These are phyloP conservation scores for Bubo scandiacus DNA, from an alignment of 2,113 vertebrate species.

Conservation along the genomic window DNA sequence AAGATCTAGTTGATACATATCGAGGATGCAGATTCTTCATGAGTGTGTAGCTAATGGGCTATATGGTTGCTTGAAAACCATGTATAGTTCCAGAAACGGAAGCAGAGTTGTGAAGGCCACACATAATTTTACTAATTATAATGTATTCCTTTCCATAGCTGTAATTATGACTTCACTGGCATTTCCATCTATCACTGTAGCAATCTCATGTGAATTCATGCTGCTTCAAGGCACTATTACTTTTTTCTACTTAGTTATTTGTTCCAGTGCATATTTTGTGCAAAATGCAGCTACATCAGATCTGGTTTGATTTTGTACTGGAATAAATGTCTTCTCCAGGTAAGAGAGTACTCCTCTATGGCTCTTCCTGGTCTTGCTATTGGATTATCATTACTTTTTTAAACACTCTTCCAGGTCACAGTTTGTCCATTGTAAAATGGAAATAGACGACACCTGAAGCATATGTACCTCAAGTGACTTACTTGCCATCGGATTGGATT, in stretches of 20 bases:
- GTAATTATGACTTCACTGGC: slow-evolving; percentile 7
- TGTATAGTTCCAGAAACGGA: background rate
- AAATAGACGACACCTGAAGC: background rate
- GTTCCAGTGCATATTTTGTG: background rate
- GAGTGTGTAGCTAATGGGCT: background rate
- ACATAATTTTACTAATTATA: background rate
- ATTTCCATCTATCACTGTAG: background rate
- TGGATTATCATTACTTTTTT: background rate
- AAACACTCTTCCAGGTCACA: background rate
- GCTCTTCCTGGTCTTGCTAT: background rate
- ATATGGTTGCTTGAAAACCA: background rate
- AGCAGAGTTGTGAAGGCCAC: background rate
- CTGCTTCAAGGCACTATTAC: background rate
- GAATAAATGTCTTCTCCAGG: background rate
- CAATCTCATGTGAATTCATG: background rate
- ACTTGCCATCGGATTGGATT: background rate
- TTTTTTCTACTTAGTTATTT: background rate
- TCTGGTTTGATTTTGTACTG: background rate
- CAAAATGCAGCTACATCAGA: background rate
- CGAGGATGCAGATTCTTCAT: background rate
- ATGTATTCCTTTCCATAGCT: background rate
- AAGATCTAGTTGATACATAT: background rate
- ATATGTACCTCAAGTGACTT: background rate
- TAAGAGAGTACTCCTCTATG: background rate
- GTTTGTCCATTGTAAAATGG: background rate